A percentile compares a stretch with the other conserved stretches of the same genome.
Conservation (phyloP, 2,113 vertebrate genomes). For the Corapipo altera region DNA sequence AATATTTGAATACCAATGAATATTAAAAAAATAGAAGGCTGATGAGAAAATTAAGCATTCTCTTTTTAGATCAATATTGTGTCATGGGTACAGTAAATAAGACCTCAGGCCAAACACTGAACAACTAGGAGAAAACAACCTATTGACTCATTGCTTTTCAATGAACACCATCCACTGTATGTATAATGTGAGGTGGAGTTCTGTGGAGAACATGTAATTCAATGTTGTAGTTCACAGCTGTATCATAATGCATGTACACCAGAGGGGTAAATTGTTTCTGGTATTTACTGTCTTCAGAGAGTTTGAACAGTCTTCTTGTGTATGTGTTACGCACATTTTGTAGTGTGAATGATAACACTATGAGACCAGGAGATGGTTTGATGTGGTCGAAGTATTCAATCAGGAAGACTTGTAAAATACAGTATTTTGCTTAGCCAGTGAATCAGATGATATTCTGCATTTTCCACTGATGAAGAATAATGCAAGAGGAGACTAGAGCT, state of each 20-base stretch:
- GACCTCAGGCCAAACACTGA: not conserved
- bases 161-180: not conserved
- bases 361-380: not conserved
- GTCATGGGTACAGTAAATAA: not conserved
- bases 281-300: not conserved
- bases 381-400: not conserved
- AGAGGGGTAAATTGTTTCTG: not conserved
- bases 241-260: not conserved
- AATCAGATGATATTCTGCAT: not conserved
- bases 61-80: not conserved
- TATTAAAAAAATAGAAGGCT: not conserved
- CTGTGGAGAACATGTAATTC: not conserved
- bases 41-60: not conserved
- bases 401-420: not conserved
- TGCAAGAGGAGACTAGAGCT: not conserved
- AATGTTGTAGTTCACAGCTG: not conserved
- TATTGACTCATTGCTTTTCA: not conserved
- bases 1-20: not conserved
- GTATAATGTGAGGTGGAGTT: not conserved
- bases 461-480: not conserved
- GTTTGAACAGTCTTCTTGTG: not conserved
- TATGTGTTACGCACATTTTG: not conserved
- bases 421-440: not conserved
- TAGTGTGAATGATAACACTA: not conserved
- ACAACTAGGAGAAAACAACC: not conserved